These are phyloP conservation scores for Chrysolina haemoptera DNA, from an alignment of 2,888 invertebrate species.

Conservation along the genomic window DNA sequence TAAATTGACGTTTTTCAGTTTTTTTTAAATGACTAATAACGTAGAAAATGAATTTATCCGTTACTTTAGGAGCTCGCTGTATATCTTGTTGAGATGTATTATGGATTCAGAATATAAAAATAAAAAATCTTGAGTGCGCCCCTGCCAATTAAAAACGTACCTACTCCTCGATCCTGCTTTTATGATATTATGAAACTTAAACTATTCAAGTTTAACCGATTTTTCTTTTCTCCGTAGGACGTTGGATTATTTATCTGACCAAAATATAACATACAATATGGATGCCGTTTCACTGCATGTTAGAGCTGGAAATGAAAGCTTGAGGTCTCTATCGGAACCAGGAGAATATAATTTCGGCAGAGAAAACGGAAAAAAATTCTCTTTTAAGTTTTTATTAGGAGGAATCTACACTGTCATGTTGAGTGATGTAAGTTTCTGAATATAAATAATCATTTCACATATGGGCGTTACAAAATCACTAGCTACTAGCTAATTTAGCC, in stretches of 20 bases:
- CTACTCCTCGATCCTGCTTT: too few species aligned
- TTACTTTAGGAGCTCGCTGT: too few species aligned
- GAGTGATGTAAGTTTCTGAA: slow-evolving; percentile 29
- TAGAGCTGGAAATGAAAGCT: slow-evolving; percentile 34
- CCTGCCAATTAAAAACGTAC: too few species aligned
- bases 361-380: neutral
- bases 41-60: too few species aligned
- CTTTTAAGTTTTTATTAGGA: slow-evolving; percentile 72
- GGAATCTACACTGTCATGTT: slow-evolving; percentile 74
- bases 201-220: neutral
- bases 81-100: too few species aligned
- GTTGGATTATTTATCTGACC: slow-evolving; percentile 28
- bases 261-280: slow-evolving; percentile 31
- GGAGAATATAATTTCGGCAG: slow-evolving; percentile 48
- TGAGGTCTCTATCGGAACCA: slow-evolving; percentile 39
- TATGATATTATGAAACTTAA: neutral
- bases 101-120: too few species aligned
- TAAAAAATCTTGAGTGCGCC: too few species aligned
- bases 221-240: slow-evolving; percentile 37
- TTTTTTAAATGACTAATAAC: too few species aligned
- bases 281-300: slow-evolving; percentile 24
- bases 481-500: too few species aligned
- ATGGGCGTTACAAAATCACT: too few species aligned
- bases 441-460: too few species aligned
- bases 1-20: too few species aligned